A percentile compares a stretch with the other conserved stretches of the same genome.
These are phyloP conservation scores for Mycetomoellerius zeteki DNA, from an alignment of 1,140 invertebrate species.

Conservation along the genomic window DNA sequence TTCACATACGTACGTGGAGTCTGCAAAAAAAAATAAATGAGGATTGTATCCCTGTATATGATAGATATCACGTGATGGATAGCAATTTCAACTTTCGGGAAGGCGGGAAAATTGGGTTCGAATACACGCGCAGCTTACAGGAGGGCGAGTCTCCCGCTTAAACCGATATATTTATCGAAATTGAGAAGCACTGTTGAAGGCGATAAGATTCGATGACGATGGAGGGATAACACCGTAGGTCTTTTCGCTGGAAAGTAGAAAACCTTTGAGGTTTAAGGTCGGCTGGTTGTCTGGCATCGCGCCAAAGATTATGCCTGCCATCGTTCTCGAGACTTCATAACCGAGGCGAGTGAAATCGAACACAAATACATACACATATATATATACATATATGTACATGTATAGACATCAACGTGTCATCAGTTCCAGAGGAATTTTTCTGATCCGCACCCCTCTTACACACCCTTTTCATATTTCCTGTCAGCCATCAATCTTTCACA, in stretches of 20 bases:
- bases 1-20: background rate
- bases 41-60: background rate
- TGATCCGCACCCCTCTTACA: background rate
- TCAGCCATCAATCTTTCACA: slow-evolving; percentile 40
- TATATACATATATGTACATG: background rate
- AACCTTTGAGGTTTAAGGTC: slow-evolving; percentile 41
- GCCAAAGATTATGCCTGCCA: slow-evolving; percentile 36
- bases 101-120: background rate
- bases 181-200: slow-evolving; percentile 43
- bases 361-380: background rate
- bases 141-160: background rate
- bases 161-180: slow-evolving; percentile 45
- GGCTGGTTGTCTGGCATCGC: background rate
- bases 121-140: background rate
- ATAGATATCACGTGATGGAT: slow-evolving; percentile 15
- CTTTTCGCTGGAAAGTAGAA: slow-evolving; percentile 4
- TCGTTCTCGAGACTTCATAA: slow-evolving; percentile 38
- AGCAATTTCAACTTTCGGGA: slow-evolving; percentile 18
- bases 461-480: slow-evolving; percentile 12
- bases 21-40: background rate
- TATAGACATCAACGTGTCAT: background rate
- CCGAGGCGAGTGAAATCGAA: slow-evolving; percentile 22
- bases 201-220: slow-evolving; percentile 35
- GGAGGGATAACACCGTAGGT: background rate
- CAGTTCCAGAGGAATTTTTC: background rate